These are phyloP conservation scores for Aramus guarauna DNA, from an alignment of 2,113 vertebrate genomes.

Conservation along the genomic window DNA sequence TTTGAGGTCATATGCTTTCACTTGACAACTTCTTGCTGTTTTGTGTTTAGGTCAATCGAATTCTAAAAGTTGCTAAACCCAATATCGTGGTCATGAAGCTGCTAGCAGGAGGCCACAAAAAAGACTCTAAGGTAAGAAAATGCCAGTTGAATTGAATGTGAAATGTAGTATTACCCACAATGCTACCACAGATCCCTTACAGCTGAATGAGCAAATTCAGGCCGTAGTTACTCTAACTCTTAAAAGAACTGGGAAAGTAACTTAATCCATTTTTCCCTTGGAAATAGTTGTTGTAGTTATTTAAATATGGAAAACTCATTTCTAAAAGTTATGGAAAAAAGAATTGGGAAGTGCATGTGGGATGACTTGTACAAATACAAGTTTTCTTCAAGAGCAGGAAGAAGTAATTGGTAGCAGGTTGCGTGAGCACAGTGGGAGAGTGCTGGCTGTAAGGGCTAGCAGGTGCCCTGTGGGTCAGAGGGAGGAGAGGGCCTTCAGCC, in stretches of 20 bases:
- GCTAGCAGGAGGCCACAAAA: constrained; percentile 96
- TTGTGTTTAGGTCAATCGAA: constrained; percentile 85
- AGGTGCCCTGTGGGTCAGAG: accelerated
- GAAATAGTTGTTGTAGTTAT: not conserved
- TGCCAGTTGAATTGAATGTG: not conserved
- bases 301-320: not conserved
- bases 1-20: not conserved
- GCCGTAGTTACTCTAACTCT: not conserved
- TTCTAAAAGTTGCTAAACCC: constrained; percentile 96
- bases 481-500: not conserved
- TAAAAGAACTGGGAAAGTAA: not conserved
- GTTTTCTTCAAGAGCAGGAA: not conserved
- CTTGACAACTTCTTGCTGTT: constrained; percentile 10
- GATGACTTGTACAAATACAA: accelerated
- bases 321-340: not conserved
- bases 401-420: not conserved
- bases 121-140: constrained; percentile 90
- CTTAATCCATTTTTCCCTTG: not conserved
- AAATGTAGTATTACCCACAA: not conserved
- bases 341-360: not conserved
- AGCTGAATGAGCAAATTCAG: not conserved
- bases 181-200: not conserved
- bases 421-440: not conserved
- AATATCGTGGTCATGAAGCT: constrained; percentile 99
- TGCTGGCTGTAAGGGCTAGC: not conserved